Evolutionary conservation across 2,888 invertebrate species (phyloP).

Genomic region (Nemurella pictetii): DNA sequence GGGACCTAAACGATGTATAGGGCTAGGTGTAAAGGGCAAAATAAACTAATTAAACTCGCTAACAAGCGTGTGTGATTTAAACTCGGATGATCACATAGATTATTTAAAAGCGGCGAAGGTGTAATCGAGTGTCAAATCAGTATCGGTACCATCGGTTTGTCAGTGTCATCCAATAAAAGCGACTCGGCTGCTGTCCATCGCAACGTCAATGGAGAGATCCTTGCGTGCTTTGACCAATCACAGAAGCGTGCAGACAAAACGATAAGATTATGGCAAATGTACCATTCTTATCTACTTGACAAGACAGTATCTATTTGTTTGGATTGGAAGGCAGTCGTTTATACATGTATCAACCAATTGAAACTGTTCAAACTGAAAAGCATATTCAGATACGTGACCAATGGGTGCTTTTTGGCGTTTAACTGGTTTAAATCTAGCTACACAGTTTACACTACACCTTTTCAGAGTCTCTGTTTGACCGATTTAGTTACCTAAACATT

Average conservation of each 20-base stretch:
- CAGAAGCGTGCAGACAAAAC: neutral
- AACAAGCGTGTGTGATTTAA: no score
- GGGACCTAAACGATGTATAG: no score
- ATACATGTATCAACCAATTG: neutral
- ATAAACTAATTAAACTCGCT: no score
- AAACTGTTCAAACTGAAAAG: neutral
- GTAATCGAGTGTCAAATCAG: no score
- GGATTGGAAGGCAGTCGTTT: neutral
- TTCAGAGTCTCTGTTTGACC: neutral
- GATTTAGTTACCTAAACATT: neutral
- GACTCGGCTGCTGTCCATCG: neutral
- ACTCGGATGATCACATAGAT: no score
- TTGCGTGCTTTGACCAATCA: neutral
- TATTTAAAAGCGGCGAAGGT: no score
- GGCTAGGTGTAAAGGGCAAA: no score
- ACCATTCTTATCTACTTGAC: no score
- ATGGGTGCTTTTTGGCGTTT: neutral
- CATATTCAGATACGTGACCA: neutral
- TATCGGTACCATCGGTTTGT: neutral
- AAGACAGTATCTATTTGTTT: neutral
- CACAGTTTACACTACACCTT: neutral
- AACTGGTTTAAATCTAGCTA: neutral
- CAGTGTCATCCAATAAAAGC: neutral
- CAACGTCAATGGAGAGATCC: neutral
- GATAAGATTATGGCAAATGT: neutral